Evolutionary conservation across 2,797 vertebrate genomes (phyloP).

Genomic region (Peromyscus attwateri): DNA sequence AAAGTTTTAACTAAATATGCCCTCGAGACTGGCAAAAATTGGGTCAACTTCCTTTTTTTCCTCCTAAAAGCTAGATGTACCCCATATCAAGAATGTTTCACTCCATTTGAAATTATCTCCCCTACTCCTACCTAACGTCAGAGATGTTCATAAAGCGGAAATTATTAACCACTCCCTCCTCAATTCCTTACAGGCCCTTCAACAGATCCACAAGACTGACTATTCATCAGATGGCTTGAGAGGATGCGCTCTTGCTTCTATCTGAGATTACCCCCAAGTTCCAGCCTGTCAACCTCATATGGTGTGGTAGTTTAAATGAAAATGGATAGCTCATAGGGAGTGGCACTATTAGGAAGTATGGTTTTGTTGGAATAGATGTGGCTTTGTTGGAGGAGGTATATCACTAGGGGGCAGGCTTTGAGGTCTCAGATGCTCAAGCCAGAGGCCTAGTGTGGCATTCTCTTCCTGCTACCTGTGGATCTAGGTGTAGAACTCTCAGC

Average conservation of each 20-base stretch:
- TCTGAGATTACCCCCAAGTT: background rate
- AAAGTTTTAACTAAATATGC: background rate
- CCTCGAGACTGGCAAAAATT: background rate
- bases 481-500: no score
- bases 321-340: no score
- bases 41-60: background rate
- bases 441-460: no score
- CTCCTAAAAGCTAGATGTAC: background rate
- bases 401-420: no score
- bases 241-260: background rate
- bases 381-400: no score
- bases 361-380: no score
- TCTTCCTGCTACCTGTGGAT: no score
- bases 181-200: background rate
- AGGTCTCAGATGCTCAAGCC: no score
- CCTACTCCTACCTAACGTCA: background rate
- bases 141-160: background rate
- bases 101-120: background rate
- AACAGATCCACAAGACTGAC: background rate
- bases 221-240: background rate
- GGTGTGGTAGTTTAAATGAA: no score
- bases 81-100: background rate
- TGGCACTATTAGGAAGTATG: no score
- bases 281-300: background rate
- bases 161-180: background rate